Base-by-base conservation (phyloP, 1,140 invertebrate genomes). In the Nasonia giraulti region DNA sequence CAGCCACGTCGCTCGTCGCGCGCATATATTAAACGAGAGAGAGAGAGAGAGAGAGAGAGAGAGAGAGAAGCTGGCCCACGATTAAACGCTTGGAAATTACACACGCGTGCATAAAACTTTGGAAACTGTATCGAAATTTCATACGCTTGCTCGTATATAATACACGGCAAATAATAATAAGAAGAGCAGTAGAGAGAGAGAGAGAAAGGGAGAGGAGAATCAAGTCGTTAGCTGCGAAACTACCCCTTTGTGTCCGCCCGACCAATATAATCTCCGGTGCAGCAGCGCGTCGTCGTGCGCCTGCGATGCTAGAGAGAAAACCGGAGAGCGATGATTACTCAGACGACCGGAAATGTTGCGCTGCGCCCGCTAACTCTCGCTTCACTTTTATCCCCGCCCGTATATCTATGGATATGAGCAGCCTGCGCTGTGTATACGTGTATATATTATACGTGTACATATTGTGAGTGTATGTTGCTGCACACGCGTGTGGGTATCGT, bases 161-260 rank as follows among this genome's bases (percentile, higher is more conserved):
- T 62, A n/a, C 27, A 27, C 55, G 17, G 55, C 17, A 62, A 62
- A 62, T 62, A 20, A 62, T 62, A 62, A 62, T 62, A 62, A 62
- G 55, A 62, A 62, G 47, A n/a, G 17, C 55, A 50, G 27, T 27
- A 27, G 55, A 17, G 20, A 62, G 0, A 62, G 55, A 62, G 55
- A 1, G 11, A 6, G 0, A 62, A 20, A 62, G 55, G 0, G 11
- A 6, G 55, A 17, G 77, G 47, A 79, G 66, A 79, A 66, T 79
- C 27, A 79, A 79, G 50, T 66, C 27, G 77, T 79, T 79, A 79
- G 31, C 77, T 50, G 12, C 77, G 31, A 79, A 79, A 79, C 77
- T 79, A 40, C 47, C 77, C 77, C 23, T 79, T 62, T 33, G 77
- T 37, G 55, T 14, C 27, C 77, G 77, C 33, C 68, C 44, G 77